Percentiles rank a stretch among this genome's conserved stretches.
Evolutionary conservation across 2,797 vertebrate genomes (phyloP).

Genomic region (Spinibarbus caldwelli): DNA sequence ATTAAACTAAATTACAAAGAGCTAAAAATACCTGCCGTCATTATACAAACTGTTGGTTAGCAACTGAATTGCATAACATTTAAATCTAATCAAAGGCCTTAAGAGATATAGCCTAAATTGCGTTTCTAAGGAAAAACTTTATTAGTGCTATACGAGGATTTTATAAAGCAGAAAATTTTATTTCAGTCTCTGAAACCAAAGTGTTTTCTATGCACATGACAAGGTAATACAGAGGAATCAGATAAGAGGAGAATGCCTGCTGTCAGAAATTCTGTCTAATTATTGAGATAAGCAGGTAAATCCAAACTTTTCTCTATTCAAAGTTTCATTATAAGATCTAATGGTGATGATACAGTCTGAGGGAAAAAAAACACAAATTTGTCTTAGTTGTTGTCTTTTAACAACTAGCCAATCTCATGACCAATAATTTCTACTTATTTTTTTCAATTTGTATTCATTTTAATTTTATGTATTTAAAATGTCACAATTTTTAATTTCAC

Average conservation of each 20-base stretch:
- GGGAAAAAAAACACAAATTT: not conserved
- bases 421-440: not conserved
- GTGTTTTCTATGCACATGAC: not conserved
- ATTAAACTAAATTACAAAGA: slow-evolving; percentile 49
- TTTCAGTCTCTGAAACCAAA: not conserved
- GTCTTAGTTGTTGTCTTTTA: not conserved
- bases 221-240: not conserved
- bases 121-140: not conserved
- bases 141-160: slow-evolving; percentile 1
- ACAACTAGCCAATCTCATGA: not conserved
- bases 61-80: slow-evolving; percentile 46
- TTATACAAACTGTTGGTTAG: slow-evolving; percentile 50
- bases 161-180: not conserved
- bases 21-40: slow-evolving; percentile 55
- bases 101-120: slow-evolving; percentile 24
- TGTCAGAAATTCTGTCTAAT: not conserved
- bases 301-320: not conserved
- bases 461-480: not conserved
- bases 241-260: not conserved
- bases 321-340: slow-evolving; percentile 1
- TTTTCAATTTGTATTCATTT: not conserved
- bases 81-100: slow-evolving; percentile 51
- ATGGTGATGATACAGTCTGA: not conserved
- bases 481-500: not conserved
- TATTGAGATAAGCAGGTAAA: not conserved